phyloP scores from a whole-genome alignment of 1,140 invertebrate genomes.

The Polypedilum vanderplanki region DNA sequence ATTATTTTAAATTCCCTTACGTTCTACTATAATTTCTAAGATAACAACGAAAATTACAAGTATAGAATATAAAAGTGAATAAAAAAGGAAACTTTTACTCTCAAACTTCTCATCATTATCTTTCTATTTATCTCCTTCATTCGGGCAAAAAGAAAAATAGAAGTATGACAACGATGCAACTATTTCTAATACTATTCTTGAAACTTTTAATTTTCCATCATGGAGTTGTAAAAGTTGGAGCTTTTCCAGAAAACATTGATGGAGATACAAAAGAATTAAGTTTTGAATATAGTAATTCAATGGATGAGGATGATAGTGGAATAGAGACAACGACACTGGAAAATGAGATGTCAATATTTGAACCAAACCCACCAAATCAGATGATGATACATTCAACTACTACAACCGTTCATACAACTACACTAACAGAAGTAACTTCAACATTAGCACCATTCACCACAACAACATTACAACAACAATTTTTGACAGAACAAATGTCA shows the following conservation, averaged over 20 bases:
- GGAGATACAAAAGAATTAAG: not conserved
- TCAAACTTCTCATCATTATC: not conserved
- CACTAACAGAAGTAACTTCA: no score
- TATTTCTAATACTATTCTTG: not conserved
- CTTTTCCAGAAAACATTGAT: not conserved
- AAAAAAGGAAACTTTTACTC: not conserved
- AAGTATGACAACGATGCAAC: not conserved
- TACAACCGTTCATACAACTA: not conserved
- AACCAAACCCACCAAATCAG: not conserved
- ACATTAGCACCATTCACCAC: not conserved
- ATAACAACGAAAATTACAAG: not conserved
- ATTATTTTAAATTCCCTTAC: not conserved
- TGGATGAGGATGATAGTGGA: not conserved
- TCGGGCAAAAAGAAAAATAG: not conserved
- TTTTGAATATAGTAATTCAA: conserved; percentile 13
- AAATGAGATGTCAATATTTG: not conserved
- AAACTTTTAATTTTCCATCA: conserved; percentile 3
- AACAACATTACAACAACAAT: not conserved
- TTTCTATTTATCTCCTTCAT: not conserved
- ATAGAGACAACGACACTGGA: not conserved
- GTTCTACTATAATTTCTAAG: not conserved
- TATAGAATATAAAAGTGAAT: not conserved
- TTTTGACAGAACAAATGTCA: not conserved
- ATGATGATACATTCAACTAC: not conserved
- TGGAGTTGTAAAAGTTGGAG: not conserved